Evolutionary conservation across 2,113 vertebrate genomes (phyloP), one percentile per base, ranked within the genome.

Genomic region (Oceanodroma tethys): DNA sequence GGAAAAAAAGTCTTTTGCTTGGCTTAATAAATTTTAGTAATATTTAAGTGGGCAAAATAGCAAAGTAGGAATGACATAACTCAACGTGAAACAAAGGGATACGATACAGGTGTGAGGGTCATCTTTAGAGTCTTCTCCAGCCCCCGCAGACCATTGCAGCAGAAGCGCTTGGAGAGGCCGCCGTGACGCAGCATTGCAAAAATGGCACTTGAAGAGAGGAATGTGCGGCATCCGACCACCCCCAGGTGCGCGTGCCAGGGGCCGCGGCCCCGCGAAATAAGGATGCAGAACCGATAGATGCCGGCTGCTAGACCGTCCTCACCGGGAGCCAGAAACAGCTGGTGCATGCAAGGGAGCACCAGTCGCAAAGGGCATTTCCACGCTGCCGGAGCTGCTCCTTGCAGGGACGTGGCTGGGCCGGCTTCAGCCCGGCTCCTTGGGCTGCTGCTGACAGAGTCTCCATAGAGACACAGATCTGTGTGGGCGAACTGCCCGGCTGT

Each of bases 171-270:
- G 62, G 53, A 89, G 52, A 75, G 17, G 20, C 59, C 8, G 6
- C 0, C 0, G 0, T 34, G 67, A 26, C 3, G 7, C 11, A 30
- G 66, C 6, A 2, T 22, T 59, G 40, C 62, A 67, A 21, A 83
- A 89, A 63, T 43, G 56, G n/a, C 47, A 43, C 29, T 43, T 36
- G 38, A 71, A 21, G 80, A 75, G 63, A 47, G 45, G 67, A 67
- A 30, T 2, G 3, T 59, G 12, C 1, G 7, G 32, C 59, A 38
- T 74, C 16, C 94, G n/a, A 18, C 38, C n/a, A 45, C 6, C 6
- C 15, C 11, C 13, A 34, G 36, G 25, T 48, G 58, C 6, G 0
- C 0, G 0, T 81, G 29, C 40, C 56, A 36, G 66, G 15, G 7
- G 19, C 52, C 2, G 2, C 2, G 2, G 10, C 50, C 38, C 32